These are phyloP conservation scores for Ephestia elutella DNA, from an alignment of 1,140 invertebrate species.

Conservation along the genomic window DNA sequence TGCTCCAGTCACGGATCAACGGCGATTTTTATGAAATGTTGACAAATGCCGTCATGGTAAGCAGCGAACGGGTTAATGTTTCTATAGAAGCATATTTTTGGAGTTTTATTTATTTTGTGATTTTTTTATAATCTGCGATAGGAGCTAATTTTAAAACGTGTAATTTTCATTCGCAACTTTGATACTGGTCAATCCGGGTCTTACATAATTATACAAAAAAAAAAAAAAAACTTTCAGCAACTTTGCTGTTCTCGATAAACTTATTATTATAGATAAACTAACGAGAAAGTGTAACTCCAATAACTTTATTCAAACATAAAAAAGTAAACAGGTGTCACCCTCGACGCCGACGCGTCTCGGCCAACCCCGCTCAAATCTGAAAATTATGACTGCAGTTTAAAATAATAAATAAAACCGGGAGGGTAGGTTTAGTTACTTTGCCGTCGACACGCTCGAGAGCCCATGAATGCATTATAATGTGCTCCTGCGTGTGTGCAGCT, in stretches of 20 bases:
- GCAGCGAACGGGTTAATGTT: slow-evolving; percentile 30
- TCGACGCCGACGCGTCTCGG: slow-evolving; percentile 22
- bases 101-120: neutral
- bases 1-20: slow-evolving; percentile 35
- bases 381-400: slow-evolving; percentile 63
- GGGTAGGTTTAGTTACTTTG: slow-evolving; percentile 62
- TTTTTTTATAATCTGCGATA: too few relatives aligned
- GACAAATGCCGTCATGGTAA: slow-evolving; percentile 46
- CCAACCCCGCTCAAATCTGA: slow-evolving; percentile 37
- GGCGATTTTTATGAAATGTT: slow-evolving; percentile 34
- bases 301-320: neutral
- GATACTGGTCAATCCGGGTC: too few relatives aligned
- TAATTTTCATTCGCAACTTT: too few relatives aligned
- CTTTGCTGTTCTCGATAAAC: too few relatives aligned
- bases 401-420: slow-evolving; percentile 62
- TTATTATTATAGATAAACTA: too few relatives aligned
- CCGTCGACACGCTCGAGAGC: slow-evolving; percentile 64
- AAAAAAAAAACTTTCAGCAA: too few relatives aligned
- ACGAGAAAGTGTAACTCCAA: neutral
- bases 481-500: slow-evolving; percentile 37
- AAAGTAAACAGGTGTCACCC: slow-evolving; percentile 32
- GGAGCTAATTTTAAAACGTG: too few relatives aligned
- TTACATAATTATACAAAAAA: too few relatives aligned
- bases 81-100: slow-evolving; percentile 6
- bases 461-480: slow-evolving; percentile 68